A percentile compares a stretch with the other conserved stretches of the same genome.
Conservation (phyloP, 2,797 vertebrate genomes). For the Pseudotriccus pelzelni region DNA sequence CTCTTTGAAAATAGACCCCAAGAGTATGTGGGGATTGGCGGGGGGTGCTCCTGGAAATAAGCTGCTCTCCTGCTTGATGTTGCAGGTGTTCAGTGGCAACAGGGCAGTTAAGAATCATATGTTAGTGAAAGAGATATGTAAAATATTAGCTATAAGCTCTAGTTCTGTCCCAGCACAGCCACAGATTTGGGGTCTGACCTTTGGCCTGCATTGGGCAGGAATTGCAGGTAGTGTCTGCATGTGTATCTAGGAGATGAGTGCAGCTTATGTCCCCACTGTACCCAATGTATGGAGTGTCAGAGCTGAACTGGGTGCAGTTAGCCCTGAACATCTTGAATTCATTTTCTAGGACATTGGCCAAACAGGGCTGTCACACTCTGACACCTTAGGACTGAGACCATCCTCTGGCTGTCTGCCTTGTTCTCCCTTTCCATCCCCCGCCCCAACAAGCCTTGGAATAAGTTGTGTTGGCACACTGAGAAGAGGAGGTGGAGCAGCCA, state of each 20-base stretch:
- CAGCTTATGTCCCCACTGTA: background rate
- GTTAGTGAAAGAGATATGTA: background rate
- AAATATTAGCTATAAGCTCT: background rate
- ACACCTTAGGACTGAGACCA: background rate
- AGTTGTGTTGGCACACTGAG: background rate
- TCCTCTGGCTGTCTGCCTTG: background rate
- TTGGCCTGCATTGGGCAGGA: background rate
- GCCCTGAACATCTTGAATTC: background rate
- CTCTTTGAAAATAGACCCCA: slow-evolving; percentile 65
- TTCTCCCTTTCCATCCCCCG: background rate
- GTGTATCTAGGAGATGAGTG: background rate
- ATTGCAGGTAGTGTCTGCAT: background rate
- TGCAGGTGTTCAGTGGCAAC: background rate
- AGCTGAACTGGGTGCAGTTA: background rate
- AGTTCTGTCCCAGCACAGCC: background rate
- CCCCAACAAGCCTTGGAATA: background rate
- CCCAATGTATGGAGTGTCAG: background rate
- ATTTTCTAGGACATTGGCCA: background rate
- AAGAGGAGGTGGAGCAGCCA: background rate
- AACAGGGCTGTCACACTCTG: background rate
- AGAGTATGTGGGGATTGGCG: background rate
- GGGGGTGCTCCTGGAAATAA: slow-evolving; percentile 5
- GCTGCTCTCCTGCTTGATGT: background rate
- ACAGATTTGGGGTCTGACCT: background rate
- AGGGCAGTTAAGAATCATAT: background rate